phyloP scores from a whole-genome alignment of 2,113 vertebrate species.

The Madoqua kirkii region DNA sequence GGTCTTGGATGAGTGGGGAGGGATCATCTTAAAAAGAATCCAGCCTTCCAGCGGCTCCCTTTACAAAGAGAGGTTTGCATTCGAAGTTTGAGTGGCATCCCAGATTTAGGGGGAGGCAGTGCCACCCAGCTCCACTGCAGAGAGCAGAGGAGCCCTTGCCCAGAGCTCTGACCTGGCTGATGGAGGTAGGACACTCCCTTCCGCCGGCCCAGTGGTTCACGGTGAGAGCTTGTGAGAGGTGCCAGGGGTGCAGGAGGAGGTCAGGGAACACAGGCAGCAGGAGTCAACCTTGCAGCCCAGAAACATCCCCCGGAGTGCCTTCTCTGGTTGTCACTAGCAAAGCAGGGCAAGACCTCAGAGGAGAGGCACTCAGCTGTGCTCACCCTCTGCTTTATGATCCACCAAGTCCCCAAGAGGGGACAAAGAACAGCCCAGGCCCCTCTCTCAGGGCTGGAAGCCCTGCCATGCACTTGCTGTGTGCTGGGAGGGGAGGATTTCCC shows the following conservation, averaged over 20 bases:
- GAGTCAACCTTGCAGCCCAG: neutral
- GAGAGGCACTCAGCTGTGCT: neutral
- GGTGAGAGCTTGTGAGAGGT: fast-evolving
- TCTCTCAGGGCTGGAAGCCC: fast-evolving
- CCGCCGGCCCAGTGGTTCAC: fast-evolving
- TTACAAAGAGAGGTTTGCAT: neutral
- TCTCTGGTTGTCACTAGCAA: neutral
- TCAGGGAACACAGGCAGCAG: neutral
- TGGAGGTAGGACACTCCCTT: no score
- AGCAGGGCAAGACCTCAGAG: neutral
- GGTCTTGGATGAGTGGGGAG: no score
- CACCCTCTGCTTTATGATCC: neutral
- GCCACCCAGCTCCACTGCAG: neutral
- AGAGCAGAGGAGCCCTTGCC: neutral
- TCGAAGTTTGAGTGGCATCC: neutral
- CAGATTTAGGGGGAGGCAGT: neutral
- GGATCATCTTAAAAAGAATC: neutral
- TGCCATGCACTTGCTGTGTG: no score
- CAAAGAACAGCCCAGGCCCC: neutral
- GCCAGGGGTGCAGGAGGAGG: no score
- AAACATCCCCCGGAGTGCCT: fast-evolving
- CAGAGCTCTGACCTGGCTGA: neutral
- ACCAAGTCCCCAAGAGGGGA: neutral
- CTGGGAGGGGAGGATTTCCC: fast-evolving
- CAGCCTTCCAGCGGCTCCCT: fast-evolving